phyloP scores from a whole-genome alignment of 2,113 vertebrate species.

The Trochalopteron elliotii region DNA sequence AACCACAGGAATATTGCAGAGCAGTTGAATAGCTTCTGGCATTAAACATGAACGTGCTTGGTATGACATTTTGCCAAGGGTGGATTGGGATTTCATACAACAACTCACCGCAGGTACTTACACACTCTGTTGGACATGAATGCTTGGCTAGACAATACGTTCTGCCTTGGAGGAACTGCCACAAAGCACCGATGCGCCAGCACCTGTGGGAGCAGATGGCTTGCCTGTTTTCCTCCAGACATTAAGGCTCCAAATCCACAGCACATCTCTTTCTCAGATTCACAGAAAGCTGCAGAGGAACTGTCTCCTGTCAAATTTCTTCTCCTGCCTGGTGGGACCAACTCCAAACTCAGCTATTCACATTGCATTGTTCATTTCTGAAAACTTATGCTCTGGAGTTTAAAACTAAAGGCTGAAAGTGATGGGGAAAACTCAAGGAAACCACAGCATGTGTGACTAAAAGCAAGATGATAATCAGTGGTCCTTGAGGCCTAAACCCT shows the following conservation, averaged over 20 bases:
- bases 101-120: background rate
- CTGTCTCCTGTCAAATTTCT: background rate
- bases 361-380: background rate
- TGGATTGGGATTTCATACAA: background rate
- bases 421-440: background rate
- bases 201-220: constrained; percentile 10
- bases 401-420: background rate
- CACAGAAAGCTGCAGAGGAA: background rate
- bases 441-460: background rate
- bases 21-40: background rate
- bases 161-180: background rate
- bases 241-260: background rate
- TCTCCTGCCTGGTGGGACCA: background rate
- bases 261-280: background rate
- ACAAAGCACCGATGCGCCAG: background rate
- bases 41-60: background rate
- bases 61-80: constrained; percentile 1
- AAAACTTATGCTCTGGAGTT: background rate
- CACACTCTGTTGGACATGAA: constrained; percentile 3
- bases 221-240: constrained; percentile 3
- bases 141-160: background rate
- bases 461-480: background rate
- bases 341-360: background rate
- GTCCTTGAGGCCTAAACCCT: background rate
- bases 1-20: background rate